Base-by-base conservation (phyloP, 2,113 vertebrate species). In the Urocolius indicus region DNA sequence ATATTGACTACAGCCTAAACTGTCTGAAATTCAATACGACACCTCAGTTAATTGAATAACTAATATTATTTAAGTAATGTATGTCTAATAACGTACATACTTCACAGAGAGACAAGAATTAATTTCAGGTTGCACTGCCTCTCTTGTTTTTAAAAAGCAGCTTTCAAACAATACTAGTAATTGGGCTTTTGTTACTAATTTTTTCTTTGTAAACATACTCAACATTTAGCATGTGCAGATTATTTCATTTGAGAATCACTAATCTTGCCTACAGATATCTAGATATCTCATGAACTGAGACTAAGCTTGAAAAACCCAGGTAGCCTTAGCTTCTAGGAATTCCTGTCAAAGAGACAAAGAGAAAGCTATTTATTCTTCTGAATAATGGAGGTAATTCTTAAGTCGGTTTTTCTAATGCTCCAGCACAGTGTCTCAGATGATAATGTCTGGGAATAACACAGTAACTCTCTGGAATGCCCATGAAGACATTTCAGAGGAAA, bases 401-500 rank as follows among this genome's bases (percentile, higher is more conserved):
- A 95, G 51, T 71, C 52, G 67, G 29, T 92, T 95, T 87, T 95
- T 93, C 29, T 83, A 94, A 90, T 81, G 63, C 36, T 45, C 55
- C 61, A 43, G 84, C 45, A 69, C 57, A 89, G 17, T 62, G 13
- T 81, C 54, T 94, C 89, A 85, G 87, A 76, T 2, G 2, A 49
- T 79, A 94, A 96, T 84, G 77, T 81, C 89, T 96, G 89, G 73
- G 95, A 97, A 95, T 55, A 71, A 15, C 10, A 29, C 29, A 94
- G 85, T 87, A 80, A 74, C 85, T 94, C 48, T 84, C 68, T 90
- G 48, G 23, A 97, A 94, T 89, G 49, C 65, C 51, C 66, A 5
- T 83, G 87, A 96, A 95, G 77, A 90, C 83, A 90, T 84, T 91
- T 82, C 82, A 93, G 66, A 92, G 87, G 58, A 92, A 96, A 94